Conservation (phyloP, 2,888 invertebrate genomes). For the Nomada ruficornis region DNA sequence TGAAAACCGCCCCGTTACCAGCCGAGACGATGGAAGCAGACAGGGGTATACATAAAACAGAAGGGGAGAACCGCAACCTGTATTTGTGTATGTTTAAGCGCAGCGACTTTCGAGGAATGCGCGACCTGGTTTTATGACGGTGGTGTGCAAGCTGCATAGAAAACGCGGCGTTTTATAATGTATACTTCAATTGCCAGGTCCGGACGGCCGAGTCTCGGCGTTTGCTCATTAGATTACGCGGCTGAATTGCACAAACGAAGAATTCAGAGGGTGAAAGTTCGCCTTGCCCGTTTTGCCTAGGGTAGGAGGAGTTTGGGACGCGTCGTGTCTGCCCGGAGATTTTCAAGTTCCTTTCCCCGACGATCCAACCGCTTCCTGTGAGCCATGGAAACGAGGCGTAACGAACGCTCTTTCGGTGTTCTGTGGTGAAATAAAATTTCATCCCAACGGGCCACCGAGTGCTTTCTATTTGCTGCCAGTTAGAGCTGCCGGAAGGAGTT, state of each 20-base stretch:
- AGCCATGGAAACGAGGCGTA: constrained; percentile 53
- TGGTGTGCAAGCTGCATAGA: constrained; percentile 45
- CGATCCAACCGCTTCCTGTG: constrained; percentile 31
- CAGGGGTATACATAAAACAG: neutral
- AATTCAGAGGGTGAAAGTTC: constrained; percentile 65
- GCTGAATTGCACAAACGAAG: constrained; percentile 69
- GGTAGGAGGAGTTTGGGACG: neutral
- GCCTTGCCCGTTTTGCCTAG: constrained; percentile 17
- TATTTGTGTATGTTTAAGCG: constrained; percentile 40
- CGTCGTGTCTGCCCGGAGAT: constrained; percentile 40
- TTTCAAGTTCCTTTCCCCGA: constrained; percentile 44
- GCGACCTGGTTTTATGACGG: constrained; percentile 60
- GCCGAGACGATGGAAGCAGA: neutral
- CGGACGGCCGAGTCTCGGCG: constrained; percentile 52
- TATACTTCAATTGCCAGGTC: constrained; percentile 69
- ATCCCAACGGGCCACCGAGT: constrained; percentile 28
- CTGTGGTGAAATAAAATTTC: constrained; percentile 45
- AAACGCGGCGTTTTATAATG: constrained; percentile 65
- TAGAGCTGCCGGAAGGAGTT: constrained; percentile 20
- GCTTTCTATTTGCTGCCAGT: constrained; percentile 31
- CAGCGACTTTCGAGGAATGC: constrained; percentile 56
- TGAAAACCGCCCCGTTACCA: neutral
- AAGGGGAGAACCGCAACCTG: neutral
- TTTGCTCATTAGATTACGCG: constrained; percentile 71
- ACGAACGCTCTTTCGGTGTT: constrained; percentile 43